Percentiles rank a stretch among this genome's conserved stretches.
Conservation (phyloP, 2,888 invertebrate genomes). For the Stramonita haemastoma region DNA sequence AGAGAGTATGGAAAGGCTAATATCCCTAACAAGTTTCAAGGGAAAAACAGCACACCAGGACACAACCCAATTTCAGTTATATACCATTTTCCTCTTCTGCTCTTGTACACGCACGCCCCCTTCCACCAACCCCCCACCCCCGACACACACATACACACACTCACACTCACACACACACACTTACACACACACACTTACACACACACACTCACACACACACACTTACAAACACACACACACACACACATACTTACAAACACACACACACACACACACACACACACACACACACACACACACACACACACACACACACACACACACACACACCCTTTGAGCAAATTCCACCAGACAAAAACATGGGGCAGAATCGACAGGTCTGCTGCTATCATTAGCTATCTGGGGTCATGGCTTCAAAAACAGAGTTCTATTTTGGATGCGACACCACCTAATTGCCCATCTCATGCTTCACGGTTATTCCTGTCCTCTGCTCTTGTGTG, state of each 20-base stretch:
- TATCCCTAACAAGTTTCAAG: not conserved
- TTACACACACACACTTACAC: not conserved
- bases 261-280: slow-evolving; percentile 1
- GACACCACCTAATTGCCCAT: no score
- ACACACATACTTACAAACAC: not conserved
- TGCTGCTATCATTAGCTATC: no score
- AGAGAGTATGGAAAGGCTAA: not conserved
- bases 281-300: not conserved
- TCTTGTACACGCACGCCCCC: not conserved
- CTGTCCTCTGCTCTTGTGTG: no score
- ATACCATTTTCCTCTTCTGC: no score
- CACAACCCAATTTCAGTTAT: no score
- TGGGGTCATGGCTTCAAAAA: no score
- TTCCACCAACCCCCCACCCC: no score
- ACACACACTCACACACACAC: not conserved
- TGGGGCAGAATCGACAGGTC: no score
- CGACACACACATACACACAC: not conserved
- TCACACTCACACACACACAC: not conserved
- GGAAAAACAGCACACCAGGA: not conserved
- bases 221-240: not conserved
- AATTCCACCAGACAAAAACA: no score
- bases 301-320: not conserved
- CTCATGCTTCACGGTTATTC: no score
- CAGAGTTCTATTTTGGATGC: no score
- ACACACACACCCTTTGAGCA: not conserved